Percentiles rank a stretch among this genome's conserved stretches.
Conservation (phyloP, 2,888 invertebrate genomes). For the Hydrotaea cyrtoneurina region DNA sequence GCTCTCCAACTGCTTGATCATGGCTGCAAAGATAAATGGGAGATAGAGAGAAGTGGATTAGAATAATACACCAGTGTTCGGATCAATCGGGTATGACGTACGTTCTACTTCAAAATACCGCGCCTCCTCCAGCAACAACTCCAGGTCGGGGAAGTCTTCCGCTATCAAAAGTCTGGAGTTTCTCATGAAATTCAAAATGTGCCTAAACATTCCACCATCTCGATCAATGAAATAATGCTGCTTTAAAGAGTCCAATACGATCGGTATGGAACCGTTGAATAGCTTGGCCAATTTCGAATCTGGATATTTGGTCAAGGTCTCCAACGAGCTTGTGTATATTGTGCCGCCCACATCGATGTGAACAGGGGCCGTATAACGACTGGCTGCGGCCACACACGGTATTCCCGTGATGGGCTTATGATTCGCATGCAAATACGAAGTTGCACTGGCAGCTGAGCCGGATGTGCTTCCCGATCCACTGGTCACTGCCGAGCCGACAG, state of each 20-base stretch:
- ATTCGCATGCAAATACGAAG: constrained; percentile 81
- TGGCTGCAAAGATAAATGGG: constrained; percentile 83
- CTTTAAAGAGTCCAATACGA: constrained; percentile 96
- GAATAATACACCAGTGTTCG: neutral
- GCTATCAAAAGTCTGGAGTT: constrained; percentile 94
- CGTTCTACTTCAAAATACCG: constrained; percentile 93
- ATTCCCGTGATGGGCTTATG: constrained; percentile 93
- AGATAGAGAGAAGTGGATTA: neutral
- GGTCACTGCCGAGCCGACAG: constrained; percentile 70
- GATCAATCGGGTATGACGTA: constrained; percentile 82
- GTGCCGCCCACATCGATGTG: constrained; percentile 99
- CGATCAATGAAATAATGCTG: constrained; percentile 99
- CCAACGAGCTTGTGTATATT: constrained; percentile 97
- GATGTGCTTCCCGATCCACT: constrained; percentile 72
- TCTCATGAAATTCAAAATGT: constrained; percentile 97
- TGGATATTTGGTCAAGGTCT: constrained; percentile 97
- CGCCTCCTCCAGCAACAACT: constrained; percentile 94
- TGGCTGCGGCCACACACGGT: constrained; percentile 95
- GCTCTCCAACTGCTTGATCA: constrained; percentile 87
- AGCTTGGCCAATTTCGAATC: constrained; percentile 95
- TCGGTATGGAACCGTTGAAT: constrained; percentile 97
- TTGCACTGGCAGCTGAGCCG: constrained; percentile 74
- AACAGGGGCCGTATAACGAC: constrained; percentile 96
- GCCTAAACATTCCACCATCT: constrained; percentile 98
- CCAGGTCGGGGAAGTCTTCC: constrained; percentile 91